Conservation (phyloP, 23 tunicate species). For the Halocynthia roretzi region DNA sequence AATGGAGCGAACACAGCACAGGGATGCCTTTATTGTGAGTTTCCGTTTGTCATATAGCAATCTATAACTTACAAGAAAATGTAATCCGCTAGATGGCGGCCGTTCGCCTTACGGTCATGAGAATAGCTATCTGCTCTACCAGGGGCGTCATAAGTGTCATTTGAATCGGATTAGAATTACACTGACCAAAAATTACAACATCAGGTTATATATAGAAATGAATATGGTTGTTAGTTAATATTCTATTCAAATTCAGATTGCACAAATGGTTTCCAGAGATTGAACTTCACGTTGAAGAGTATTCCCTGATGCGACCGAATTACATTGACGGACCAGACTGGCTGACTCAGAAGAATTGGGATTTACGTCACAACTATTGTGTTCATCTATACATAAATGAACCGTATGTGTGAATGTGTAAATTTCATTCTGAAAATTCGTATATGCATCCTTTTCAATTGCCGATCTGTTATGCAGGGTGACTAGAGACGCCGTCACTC, state of each 20-base stretch:
- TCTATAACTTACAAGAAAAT: too few species aligned
- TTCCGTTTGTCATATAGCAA: background rate
- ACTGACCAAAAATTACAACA: too few species aligned
- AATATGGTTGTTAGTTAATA: too few species aligned
- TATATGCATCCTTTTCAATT: background rate
- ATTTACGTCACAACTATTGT: conserved; percentile 24
- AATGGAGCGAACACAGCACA: conserved; percentile 31
- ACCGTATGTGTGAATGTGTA: conserved; percentile 5
- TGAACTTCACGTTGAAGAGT: conserved; percentile 22
- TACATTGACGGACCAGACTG: conserved; percentile 11
- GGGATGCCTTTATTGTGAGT: conserved; percentile 9
- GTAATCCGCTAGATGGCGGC: too few species aligned
- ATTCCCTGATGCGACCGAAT: conserved; percentile 26
- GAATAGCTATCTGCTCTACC: too few species aligned
- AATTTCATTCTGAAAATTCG: background rate
- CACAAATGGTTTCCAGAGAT: conserved; percentile 17
- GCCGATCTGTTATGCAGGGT: background rate
- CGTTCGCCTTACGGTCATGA: too few species aligned
- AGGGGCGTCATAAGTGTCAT: too few species aligned
- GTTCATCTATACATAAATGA: conserved; percentile 23
- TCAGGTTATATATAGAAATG: too few species aligned
- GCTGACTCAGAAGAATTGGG: conserved; percentile 22
- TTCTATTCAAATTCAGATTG: background rate
- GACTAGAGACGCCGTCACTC: background rate
- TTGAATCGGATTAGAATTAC: too few species aligned